Conservation (phyloP, 1,140 invertebrate genomes). For the Octopus sinensis region DNA sequence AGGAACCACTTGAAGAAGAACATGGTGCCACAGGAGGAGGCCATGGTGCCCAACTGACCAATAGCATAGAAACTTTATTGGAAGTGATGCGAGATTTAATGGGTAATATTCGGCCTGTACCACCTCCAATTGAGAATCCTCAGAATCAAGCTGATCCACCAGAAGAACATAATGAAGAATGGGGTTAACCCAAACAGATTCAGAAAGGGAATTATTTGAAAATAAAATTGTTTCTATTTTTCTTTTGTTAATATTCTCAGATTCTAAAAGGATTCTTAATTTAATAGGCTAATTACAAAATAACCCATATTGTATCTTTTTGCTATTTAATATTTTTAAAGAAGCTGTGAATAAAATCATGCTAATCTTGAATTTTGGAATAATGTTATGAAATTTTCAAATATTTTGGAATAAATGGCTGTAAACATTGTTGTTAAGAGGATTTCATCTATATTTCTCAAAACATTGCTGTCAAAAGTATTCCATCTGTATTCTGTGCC, state of each 20-base stretch:
- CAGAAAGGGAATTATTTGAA: conserved; percentile 33
- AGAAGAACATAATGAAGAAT: conserved; percentile 34
- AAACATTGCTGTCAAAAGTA: background rate
- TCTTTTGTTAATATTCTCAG: background rate
- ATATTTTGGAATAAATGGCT: background rate
- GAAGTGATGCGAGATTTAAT: conserved; percentile 73
- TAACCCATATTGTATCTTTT: too few relatives aligned
- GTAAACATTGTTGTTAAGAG: background rate
- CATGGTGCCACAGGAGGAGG: conserved; percentile 44
- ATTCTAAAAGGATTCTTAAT: background rate
- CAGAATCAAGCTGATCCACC: conserved; percentile 41
- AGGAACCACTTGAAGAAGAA: conserved; percentile 32
- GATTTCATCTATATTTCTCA: conserved; percentile 7
- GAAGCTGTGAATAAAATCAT: too few relatives aligned
- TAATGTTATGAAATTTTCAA: background rate
- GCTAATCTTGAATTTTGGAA: too few relatives aligned
- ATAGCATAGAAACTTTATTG: conserved; percentile 66
- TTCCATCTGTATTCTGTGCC: too few relatives aligned
- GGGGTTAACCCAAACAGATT: conserved; percentile 17
- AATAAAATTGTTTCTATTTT: background rate
- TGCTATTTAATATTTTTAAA: too few relatives aligned
- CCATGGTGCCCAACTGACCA: conserved; percentile 56
- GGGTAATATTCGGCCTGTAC: conserved; percentile 63
- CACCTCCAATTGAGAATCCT: conserved; percentile 55
- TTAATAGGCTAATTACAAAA: background rate